Evolutionary conservation across 1,140 invertebrate genomes (phyloP).

Genomic region (Sipha flava): DNA sequence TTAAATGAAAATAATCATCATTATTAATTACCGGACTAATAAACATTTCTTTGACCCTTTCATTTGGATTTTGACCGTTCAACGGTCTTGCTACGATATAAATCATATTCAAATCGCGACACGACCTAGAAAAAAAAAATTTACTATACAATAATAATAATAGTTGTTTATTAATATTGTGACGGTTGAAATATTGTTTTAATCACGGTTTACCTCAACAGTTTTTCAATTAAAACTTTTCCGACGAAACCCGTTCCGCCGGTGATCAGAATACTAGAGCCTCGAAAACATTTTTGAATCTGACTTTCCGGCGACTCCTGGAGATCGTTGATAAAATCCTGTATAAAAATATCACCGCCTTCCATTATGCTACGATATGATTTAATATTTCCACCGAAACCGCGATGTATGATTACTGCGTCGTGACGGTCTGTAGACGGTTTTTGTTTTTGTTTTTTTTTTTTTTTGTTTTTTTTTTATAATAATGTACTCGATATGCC

Average conservation of each 20-base stretch:
- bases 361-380: too few species aligned
- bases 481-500: not conserved
- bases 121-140: constrained; percentile 45
- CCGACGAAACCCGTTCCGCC: constrained; percentile 47
- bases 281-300: constrained; percentile 39
- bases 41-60: constrained; percentile 56
- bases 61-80: constrained; percentile 58
- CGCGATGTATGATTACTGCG: too few species aligned
- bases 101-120: constrained; percentile 59
- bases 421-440: too few species aligned
- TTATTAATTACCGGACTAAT: constrained; percentile 50
- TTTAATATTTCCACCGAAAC: too few species aligned
- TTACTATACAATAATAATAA: not conserved
- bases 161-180: too few species aligned
- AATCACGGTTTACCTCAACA: constrained; percentile 46
- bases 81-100: constrained; percentile 73
- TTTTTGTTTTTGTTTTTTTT: too few species aligned
- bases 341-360: constrained; percentile 25
- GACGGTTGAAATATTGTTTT: too few species aligned
- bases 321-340: constrained; percentile 20
- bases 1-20: too few species aligned
- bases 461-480: too few species aligned
- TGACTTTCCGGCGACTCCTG: not conserved
- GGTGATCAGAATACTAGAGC: constrained; percentile 44
- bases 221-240: constrained; percentile 55